Conservation (phyloP, 2,888 invertebrate genomes). For the Erebia ligea region DNA sequence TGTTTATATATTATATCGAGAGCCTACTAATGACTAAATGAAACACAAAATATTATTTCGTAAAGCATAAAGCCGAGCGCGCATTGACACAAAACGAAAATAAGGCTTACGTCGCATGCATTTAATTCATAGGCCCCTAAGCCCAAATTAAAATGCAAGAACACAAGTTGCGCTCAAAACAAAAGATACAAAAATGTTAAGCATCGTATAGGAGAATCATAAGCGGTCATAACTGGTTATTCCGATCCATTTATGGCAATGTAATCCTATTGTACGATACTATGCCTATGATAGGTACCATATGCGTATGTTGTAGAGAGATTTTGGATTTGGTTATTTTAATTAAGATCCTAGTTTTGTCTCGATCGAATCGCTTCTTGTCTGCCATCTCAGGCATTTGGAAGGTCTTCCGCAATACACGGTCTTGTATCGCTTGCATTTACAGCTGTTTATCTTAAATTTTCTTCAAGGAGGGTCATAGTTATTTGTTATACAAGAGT, state of each 20-base stretch:
- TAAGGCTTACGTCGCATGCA: constrained; percentile 34
- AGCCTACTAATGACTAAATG: constrained; percentile 6
- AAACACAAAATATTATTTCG: constrained; percentile 10
- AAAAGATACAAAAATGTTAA: constrained; percentile 77
- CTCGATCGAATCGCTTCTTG: background rate
- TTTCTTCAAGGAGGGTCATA: too few species aligned
- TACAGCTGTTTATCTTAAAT: too few species aligned
- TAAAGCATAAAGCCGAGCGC: constrained; percentile 22
- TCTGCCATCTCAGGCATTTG: too few species aligned
- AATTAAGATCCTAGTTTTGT: background rate
- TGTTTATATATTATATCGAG: background rate
- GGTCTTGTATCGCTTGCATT: too few species aligned
- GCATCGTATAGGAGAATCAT: constrained; percentile 68
- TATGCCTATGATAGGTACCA: constrained; percentile 45
- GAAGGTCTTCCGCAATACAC: too few species aligned
- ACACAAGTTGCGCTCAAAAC: constrained; percentile 71
- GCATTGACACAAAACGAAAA: constrained; percentile 32
- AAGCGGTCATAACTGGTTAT: constrained; percentile 79
- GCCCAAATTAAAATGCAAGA: constrained; percentile 76
- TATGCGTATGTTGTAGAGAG: constrained; percentile 36
- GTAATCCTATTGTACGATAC: constrained; percentile 77
- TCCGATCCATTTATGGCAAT: constrained; percentile 72
- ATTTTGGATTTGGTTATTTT: constrained; percentile 9
- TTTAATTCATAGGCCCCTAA: constrained; percentile 51
- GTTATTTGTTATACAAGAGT: too few species aligned